A percentile compares a stretch with the other conserved stretches of the same genome.
Evolutionary conservation across 2,797 vertebrate species (phyloP).

Genomic region (Danio albolineatus): DNA sequence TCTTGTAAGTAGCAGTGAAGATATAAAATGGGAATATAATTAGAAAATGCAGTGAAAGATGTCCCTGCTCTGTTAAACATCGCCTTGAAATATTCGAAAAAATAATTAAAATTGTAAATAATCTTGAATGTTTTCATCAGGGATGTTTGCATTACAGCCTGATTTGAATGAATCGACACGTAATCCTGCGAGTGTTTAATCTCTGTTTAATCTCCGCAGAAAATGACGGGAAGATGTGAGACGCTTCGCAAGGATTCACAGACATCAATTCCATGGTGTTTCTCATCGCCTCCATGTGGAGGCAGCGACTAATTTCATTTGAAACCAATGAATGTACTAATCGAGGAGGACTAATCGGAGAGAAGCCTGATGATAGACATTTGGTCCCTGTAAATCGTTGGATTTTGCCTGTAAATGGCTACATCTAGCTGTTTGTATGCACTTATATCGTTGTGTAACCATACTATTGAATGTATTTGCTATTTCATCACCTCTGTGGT

Average conservation of each 20-base stretch:
- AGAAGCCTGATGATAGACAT: slow-evolving; percentile 49
- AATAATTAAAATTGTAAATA: too few species aligned
- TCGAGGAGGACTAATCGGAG: slow-evolving; percentile 79
- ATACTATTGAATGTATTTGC: slow-evolving; percentile 94
- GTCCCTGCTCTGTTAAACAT: too few species aligned
- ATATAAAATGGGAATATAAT: too few species aligned
- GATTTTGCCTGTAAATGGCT: slow-evolving; percentile 76
- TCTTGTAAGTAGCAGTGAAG: too few species aligned
- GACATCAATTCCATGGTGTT: slow-evolving; percentile 99
- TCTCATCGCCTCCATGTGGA: slow-evolving; percentile 94
- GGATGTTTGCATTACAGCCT: too few species aligned
- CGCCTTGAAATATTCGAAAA: too few species aligned
- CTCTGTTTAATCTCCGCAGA: slow-evolving; percentile 78
- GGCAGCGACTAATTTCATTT: slow-evolving; percentile 89
- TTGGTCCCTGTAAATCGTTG: slow-evolving; percentile 72
- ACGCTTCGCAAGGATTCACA: slow-evolving; percentile 95
- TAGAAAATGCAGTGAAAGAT: too few species aligned
- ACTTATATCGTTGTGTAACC: slow-evolving; percentile 88
- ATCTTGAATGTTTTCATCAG: too few species aligned
- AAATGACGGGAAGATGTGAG: slow-evolving; percentile 87
- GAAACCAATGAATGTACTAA: slow-evolving; percentile 94
- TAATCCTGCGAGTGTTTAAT: neutral
- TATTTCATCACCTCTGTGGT: slow-evolving; percentile 84
- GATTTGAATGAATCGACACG: too few species aligned
- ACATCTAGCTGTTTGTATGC: slow-evolving; percentile 84